These are phyloP conservation scores for Eurosta solidaginis DNA, from an alignment of 1,140 invertebrate species.

Conservation along the genomic window DNA sequence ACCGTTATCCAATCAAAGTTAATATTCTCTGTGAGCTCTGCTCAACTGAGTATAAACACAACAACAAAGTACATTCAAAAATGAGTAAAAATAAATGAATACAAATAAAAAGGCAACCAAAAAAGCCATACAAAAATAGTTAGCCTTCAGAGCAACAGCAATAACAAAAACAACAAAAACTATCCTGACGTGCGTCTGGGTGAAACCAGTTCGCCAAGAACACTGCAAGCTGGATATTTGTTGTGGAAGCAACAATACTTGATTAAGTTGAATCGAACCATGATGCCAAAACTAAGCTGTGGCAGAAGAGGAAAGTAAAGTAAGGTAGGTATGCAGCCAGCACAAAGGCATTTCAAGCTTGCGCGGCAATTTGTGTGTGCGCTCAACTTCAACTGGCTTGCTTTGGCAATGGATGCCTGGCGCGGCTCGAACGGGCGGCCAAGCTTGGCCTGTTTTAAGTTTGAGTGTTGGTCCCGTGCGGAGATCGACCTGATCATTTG, in stretches of 20 bases:
- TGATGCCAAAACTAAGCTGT: background rate
- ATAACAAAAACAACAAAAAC: background rate
- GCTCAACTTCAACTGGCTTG: background rate
- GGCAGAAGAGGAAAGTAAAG: background rate
- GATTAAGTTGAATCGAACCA: background rate
- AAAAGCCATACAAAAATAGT: constrained; percentile 3
- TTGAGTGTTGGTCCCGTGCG: background rate
- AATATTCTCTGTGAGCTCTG: no score
- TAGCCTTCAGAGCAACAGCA: constrained; percentile 8
- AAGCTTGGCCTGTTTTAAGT: background rate
- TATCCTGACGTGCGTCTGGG: background rate
- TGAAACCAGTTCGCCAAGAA: constrained; percentile 9
- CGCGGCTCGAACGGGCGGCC: no score
- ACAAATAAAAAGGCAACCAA: background rate
- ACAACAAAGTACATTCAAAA: no score
- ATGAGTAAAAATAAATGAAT: background rate
- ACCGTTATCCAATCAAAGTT: no score
- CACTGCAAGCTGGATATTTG: constrained; percentile 2
- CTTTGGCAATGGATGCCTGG: background rate
- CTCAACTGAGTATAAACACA: no score
- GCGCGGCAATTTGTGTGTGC: constrained; percentile 4
- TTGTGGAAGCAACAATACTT: background rate
- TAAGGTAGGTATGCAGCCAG: background rate
- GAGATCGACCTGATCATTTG: background rate
- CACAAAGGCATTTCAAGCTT: background rate